These are phyloP conservation scores for Leptocoma aspasia DNA, from an alignment of 2,113 vertebrate species.

Conservation along the genomic window DNA sequence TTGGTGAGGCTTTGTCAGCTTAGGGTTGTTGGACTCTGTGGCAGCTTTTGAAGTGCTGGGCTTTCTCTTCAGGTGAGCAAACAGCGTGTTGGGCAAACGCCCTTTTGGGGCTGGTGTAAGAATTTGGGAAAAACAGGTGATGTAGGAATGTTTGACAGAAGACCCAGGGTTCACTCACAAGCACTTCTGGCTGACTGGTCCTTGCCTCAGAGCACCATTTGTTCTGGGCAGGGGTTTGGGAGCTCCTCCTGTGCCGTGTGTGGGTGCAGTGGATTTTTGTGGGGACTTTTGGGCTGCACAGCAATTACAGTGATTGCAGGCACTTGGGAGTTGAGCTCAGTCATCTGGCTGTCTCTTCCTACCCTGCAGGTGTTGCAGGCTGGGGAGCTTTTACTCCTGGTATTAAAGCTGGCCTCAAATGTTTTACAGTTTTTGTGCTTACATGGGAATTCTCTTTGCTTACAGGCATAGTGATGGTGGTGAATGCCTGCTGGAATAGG, in stretches of 20 bases:
- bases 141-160: background rate
- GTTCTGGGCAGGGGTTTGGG: accelerated
- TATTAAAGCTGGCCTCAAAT: background rate
- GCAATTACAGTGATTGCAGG: background rate
- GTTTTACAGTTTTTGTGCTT: background rate
- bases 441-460: background rate
- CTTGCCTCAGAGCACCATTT: background rate
- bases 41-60: background rate
- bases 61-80: background rate
- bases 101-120: background rate
- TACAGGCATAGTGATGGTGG: accelerated
- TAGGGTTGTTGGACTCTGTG: background rate
- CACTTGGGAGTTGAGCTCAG: background rate
- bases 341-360: background rate
- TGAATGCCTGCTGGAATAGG: background rate
- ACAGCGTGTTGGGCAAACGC: background rate
- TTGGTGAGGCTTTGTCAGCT: background rate
- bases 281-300: background rate
- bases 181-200: background rate
- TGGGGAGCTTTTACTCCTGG: background rate
- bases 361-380: background rate
- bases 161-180: background rate
- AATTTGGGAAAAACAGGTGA: background rate
- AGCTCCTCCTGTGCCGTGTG: background rate
- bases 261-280: background rate